A percentile compares a stretch with the other conserved stretches of the same genome.
Evolutionary conservation across 2,113 vertebrate species (phyloP).

Genomic region (Eubucco bourcierii): DNA sequence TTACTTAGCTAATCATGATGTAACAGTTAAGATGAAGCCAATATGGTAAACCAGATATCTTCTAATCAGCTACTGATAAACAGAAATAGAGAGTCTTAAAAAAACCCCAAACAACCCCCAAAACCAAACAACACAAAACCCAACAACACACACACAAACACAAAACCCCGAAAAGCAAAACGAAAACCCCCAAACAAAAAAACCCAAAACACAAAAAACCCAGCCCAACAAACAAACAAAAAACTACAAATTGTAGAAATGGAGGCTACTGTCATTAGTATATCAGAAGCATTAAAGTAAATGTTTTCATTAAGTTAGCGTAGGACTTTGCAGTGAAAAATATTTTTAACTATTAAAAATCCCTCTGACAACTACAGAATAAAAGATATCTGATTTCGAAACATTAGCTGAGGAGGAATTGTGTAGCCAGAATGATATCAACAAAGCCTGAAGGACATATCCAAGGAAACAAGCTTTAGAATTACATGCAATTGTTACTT

Average conservation of each 20-base stretch:
- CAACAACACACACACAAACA: too few species aligned
- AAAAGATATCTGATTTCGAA: not conserved
- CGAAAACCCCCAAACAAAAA: too few species aligned
- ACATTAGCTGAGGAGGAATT: not conserved
- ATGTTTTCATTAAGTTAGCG: not conserved
- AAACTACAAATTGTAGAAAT: not conserved
- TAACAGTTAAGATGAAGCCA: not conserved
- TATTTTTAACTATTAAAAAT: not conserved
- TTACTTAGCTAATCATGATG: not conserved
- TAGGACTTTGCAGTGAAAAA: not conserved
- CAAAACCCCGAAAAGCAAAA: too few species aligned
- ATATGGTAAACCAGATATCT: not conserved
- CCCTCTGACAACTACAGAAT: not conserved
- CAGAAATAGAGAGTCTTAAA: not conserved
- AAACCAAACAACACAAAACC: too few species aligned
- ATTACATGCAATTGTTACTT: not conserved
- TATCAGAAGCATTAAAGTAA: not conserved
- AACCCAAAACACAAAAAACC: too few species aligned
- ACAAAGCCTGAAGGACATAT: not conserved
- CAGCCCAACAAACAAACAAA: too few species aligned
- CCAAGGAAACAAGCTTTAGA: not conserved
- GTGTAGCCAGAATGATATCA: not conserved
- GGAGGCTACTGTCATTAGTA: not conserved
- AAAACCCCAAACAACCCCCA: too few species aligned
- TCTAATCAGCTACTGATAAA: not conserved